These are phyloP conservation scores for Procavia capensis DNA, from an alignment of 2,113 vertebrate species.

Conservation along the genomic window DNA sequence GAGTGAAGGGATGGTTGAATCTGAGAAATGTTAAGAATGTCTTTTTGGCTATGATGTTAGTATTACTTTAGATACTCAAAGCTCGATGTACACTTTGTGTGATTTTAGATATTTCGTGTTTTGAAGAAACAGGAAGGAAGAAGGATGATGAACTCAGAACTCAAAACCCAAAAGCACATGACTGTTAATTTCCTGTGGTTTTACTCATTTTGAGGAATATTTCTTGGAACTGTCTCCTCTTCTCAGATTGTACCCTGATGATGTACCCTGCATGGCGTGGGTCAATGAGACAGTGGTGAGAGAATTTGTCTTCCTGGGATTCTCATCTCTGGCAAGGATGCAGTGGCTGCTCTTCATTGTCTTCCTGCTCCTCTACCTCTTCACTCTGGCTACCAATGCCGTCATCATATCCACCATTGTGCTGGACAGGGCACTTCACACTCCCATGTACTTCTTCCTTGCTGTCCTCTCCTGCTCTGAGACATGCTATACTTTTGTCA, in stretches of 20 bases:
- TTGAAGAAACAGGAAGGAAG: neutral
- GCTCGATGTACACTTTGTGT: neutral
- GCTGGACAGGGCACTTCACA: constrained; percentile 66
- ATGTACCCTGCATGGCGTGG: constrained; percentile 8
- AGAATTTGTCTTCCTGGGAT: constrained; percentile 64
- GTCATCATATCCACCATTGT: constrained; percentile 63
- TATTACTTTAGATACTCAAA: neutral
- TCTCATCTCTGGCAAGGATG: constrained; percentile 42
- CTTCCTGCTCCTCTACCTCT: constrained; percentile 70
- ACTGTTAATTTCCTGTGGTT: neutral
- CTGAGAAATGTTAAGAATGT: neutral
- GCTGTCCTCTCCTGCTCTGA: constrained; percentile 72
- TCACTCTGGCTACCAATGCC: constrained; percentile 69
- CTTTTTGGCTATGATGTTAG: neutral
- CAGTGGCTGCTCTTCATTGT: constrained; percentile 53
- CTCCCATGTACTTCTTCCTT: constrained; percentile 80
- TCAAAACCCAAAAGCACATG: neutral
- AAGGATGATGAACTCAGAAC: neutral
- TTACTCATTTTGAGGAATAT: neutral
- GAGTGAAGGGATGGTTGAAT: neutral
- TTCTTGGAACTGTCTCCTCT: neutral
- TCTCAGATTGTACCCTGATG: neutral
- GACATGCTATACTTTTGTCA: constrained; percentile 71
- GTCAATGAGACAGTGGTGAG: constrained; percentile 61
- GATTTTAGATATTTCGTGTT: neutral